phyloP scores from a whole-genome alignment of 2,113 vertebrate species.

The Forbesichthys agassizii region DNA sequence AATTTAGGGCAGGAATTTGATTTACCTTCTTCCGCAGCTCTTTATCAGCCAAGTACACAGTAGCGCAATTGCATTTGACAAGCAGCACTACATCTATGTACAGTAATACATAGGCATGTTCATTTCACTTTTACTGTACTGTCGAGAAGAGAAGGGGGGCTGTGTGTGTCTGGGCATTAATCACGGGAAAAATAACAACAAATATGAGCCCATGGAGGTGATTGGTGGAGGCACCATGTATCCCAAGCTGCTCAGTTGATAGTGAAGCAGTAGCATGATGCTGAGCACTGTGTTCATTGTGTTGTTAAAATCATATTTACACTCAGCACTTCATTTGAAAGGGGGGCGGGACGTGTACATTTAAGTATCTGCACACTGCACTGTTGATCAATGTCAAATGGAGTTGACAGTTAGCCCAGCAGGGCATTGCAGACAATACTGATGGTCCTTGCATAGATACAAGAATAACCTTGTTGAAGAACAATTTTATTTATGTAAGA shows the following conservation, averaged over 20 bases:
- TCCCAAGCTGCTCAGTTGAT: not conserved
- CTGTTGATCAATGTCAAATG: not conserved
- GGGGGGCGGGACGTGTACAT: too few relatives aligned
- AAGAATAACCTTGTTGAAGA: not conserved
- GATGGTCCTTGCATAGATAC: not conserved
- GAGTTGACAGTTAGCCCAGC: not conserved
- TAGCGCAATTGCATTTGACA: slow-evolving; percentile 49
- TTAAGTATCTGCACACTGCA: not conserved
- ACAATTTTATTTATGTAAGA: slow-evolving; percentile 4
- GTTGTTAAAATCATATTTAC: too few relatives aligned
- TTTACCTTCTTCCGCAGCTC: slow-evolving; percentile 49
- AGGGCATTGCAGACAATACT: not conserved
- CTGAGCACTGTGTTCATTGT: too few relatives aligned
- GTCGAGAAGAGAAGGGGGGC: not conserved
- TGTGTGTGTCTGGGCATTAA: slow-evolving; percentile 37
- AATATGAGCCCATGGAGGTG: slow-evolving; percentile 4
- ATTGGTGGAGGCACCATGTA: not conserved
- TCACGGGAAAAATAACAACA: slow-evolving; percentile 24
- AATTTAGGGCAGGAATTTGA: slow-evolving; percentile 59
- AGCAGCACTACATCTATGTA: slow-evolving; percentile 29
- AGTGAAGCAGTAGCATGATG: not conserved
- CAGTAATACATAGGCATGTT: slow-evolving; percentile 44
- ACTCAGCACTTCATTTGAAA: too few relatives aligned
- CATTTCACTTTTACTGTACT: slow-evolving; percentile 21
- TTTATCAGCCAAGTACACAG: slow-evolving; percentile 45